Conservation (phyloP, 2,113 vertebrate species). For the Anser brachyrhynchus region DNA sequence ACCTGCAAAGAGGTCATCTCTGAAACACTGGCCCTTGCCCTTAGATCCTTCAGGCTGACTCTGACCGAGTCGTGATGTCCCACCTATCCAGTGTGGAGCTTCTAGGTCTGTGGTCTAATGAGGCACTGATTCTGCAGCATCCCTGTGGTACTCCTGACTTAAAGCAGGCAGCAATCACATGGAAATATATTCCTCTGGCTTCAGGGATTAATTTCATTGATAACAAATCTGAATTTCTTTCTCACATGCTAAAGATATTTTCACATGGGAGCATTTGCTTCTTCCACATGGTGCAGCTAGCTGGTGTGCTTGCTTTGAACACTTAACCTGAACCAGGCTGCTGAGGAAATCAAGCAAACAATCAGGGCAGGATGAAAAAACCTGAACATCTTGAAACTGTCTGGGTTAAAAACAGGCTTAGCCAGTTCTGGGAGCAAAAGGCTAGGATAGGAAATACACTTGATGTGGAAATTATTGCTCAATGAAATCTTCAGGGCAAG, state of each 20-base stretch:
- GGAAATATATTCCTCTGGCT: constrained; percentile 29
- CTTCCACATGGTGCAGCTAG: neutral
- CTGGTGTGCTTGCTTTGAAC: neutral
- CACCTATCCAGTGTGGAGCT: neutral
- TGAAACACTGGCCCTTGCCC: neutral
- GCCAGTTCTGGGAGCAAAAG: constrained; percentile 38
- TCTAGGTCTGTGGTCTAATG: neutral
- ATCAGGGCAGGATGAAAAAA: constrained; percentile 34
- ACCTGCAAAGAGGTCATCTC: neutral
- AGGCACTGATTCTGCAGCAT: neutral
- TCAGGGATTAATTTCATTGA: constrained; percentile 1
- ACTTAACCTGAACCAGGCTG: neutral
- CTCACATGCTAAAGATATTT: constrained; percentile 10
- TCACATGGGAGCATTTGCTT: constrained; percentile 25
- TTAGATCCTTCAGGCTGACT: neutral
- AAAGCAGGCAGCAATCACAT: neutral
- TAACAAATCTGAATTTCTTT: constrained; percentile 36
- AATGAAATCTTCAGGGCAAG: constrained; percentile 47
- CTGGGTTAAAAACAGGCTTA: constrained; percentile 31
- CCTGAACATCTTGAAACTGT: constrained; percentile 46
- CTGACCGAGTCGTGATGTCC: neutral
- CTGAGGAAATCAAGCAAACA: constrained; percentile 31
- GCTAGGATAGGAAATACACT: constrained; percentile 29
- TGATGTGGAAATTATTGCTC: constrained; percentile 55
- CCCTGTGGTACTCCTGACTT: neutral